Percentiles rank a stretch among this genome's conserved stretches.
These are phyloP conservation scores for Tylochromis polylepis DNA, from an alignment of 2,113 vertebrate genomes.

Conservation along the genomic window DNA sequence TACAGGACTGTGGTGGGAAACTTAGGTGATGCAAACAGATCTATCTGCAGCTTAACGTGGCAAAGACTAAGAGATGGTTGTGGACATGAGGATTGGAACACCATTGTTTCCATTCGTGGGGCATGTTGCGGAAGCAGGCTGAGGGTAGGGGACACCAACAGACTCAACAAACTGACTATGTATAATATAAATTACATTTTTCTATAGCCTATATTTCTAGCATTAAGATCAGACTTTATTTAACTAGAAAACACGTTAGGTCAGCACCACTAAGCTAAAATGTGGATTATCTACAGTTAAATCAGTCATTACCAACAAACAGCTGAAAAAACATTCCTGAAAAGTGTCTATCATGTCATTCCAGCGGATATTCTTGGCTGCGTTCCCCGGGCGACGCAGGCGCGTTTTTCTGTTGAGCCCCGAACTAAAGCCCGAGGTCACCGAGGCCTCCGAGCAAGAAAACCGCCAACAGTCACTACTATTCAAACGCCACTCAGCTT, in stretches of 20 bases:
- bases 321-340: not conserved
- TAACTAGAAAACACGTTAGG: not conserved
- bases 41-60: not conserved
- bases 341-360: not conserved
- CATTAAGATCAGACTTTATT: too few species aligned
- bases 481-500: fast-evolving
- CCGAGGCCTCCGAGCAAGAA: not conserved
- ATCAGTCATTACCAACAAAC: not conserved
- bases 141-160: not conserved
- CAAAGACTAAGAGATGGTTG: not conserved
- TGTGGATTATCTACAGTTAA: not conserved
- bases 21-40: not conserved
- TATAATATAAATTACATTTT: too few species aligned
- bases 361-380: not conserved
- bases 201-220: too few species aligned
- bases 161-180: not conserved
- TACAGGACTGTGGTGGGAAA: not conserved
- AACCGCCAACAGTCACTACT: not conserved
- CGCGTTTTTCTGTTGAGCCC: not conserved
- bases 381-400: too few species aligned
- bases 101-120: not conserved
- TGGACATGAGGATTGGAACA: not conserved
- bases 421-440: slow-evolving; percentile 6
- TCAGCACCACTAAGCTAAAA: not conserved
- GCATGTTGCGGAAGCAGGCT: not conserved